Base-by-base conservation (phyloP, 2,113 vertebrate genomes). In the Psilopogon haemacephalus region DNA sequence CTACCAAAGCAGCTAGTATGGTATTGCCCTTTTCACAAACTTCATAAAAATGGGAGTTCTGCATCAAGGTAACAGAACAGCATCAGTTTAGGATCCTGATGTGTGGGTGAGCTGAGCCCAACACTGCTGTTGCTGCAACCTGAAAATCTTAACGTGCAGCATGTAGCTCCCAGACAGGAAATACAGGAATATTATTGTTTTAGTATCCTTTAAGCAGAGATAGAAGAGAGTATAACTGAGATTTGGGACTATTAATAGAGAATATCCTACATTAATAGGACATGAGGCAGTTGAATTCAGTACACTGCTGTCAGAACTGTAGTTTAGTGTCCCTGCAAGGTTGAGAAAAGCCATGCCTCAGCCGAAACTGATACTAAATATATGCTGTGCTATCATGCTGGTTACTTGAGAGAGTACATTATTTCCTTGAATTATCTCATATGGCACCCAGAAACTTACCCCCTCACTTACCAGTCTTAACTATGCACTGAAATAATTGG, bases 1-100 rank as follows among this genome's bases (percentile, higher is more conserved):
- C 8, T 37, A 2, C 32, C 1, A 1, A 30, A 38, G 15, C 21
- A 30, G 44, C 1, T 1, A 9, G 18, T 6, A 2, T 23, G 72
- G 37, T 0, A 0, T 38, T 33, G 23, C 38, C 37, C 32, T 74
- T 58, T 23, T 35, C 67, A 3, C 7, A 13, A 37, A 15, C 18
- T 28, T 17, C 11, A 1, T 35, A 2, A 20, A 26, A 16, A 11
- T 1, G 5, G 7, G 17, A 27, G 40, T 62, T 15, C 32, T 67
- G 10, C 6, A 2, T 15, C 0, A 1, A 28, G 27, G 38, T 3
- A 6, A 9, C 17, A 30, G 33, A 24, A 48, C 1, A 19, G 27
- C 21, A 2, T 4, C 3, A 7, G 1, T 37, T 12, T 8, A 1
- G n/a, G 64, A 11, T 28, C 15, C 20, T 8, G 24, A 3, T 38